Conservation (phyloP, 92 coral and sea anemone species). For the Desmophyllum pertusum region DNA sequence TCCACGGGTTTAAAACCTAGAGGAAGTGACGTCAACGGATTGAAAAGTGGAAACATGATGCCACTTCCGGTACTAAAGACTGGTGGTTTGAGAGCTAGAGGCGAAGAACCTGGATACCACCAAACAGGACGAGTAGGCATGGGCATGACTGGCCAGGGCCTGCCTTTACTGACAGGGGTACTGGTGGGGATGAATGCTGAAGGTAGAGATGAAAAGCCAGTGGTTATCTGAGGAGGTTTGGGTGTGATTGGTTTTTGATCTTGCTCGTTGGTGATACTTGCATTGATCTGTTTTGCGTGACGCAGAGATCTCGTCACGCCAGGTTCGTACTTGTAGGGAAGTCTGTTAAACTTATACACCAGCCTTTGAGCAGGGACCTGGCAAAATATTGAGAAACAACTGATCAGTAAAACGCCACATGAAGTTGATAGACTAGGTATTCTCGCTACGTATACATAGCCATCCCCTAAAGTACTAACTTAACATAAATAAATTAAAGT, state of each 20-base stretch:
- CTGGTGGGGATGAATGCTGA: not conserved
- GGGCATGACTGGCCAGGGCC: constrained; percentile 23
- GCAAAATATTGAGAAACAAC: not conserved
- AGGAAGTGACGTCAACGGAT: constrained; percentile 5
- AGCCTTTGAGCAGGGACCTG: constrained; percentile 87
- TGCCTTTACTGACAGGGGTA: not conserved
- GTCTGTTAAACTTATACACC: constrained; percentile 81
- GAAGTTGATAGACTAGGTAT: not conserved
- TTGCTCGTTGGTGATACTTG: not conserved
- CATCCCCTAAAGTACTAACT: no score
- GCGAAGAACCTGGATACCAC: not conserved
- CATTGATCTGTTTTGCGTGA: not conserved
- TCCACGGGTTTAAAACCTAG: not conserved
- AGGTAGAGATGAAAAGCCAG: not conserved
- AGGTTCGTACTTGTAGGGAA: constrained; percentile 84
- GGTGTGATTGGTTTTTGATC: not conserved
- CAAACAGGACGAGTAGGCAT: constrained; percentile 1
- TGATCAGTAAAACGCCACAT: not conserved
- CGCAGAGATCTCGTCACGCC: constrained; percentile 27
- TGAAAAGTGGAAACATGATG: constrained; percentile 5
- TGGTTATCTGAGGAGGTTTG: not conserved
- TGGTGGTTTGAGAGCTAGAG: not conserved
- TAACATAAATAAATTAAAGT: no score
- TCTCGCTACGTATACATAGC: no score
- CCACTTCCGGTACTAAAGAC: not conserved